phyloP scores from a whole-genome alignment of 2,113 vertebrate genomes.

The Cyanistes caeruleus region DNA sequence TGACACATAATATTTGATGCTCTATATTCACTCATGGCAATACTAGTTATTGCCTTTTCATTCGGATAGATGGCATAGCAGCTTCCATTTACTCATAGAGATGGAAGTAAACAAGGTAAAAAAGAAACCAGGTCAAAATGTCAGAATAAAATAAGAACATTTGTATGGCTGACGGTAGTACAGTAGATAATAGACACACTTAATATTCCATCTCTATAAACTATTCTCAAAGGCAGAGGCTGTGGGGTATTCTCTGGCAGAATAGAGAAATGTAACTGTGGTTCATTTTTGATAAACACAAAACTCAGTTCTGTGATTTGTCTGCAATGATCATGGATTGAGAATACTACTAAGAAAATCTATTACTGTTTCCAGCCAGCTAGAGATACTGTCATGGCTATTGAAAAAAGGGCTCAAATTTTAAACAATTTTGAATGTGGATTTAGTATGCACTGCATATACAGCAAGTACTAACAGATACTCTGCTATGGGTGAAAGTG shows the following conservation, averaged over 20 bases:
- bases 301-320: constrained; percentile 33
- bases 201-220: constrained; percentile 65
- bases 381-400: neutral
- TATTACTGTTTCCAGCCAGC: neutral
- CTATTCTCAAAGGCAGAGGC: constrained; percentile 30
- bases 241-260: constrained; percentile 15
- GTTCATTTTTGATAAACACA: constrained; percentile 41
- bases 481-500: neutral
- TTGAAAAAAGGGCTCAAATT: constrained; percentile 16
- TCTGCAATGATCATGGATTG: neutral
- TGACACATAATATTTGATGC: constrained; percentile 24
- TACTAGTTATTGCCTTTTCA: constrained; percentile 58
- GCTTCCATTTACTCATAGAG: constrained; percentile 51
- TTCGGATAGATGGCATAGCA: constrained; percentile 43
- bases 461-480: neutral
- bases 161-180: neutral
- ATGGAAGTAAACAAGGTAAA: constrained; percentile 62
- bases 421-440: constrained; percentile 5
- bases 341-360: constrained; percentile 24
- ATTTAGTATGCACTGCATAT: neutral
- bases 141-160: constrained; percentile 62
- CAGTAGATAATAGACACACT: constrained; percentile 55
- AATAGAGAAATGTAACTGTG: constrained; percentile 21
- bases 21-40: constrained; percentile 34
- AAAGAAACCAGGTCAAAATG: constrained; percentile 66